Base-by-base conservation (phyloP, 2,113 vertebrate species). In the Festucalex cinctus region DNA sequence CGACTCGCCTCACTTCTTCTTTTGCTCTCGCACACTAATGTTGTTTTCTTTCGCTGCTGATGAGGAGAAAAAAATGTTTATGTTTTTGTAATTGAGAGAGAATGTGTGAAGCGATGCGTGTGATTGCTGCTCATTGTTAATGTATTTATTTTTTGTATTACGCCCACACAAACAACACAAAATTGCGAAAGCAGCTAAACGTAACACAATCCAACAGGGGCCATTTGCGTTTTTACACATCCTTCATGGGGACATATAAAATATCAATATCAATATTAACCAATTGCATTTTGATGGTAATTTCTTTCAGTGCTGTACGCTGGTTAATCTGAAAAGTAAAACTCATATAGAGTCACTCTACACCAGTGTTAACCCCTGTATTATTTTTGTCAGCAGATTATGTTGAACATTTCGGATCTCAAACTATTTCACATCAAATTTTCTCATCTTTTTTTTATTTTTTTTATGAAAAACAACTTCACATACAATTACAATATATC, bases 201-300 rank as follows among this genome's bases (percentile, higher is more conserved):
- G 2, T 78, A 80, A 76, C 73, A 76, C 65, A 81, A 78, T 60
- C 70, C 32, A 65, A 68, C 43, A 20, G 65, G 48, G 54, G 17
- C 48, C 9, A 49, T 49, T n/a, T 57, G 26, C 17, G 24, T 9
- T 9, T 9, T 13, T 12, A 24, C 22, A 7, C 3, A 9, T 57
- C 26, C 14, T 56, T 56, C 24, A 6, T 17, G 10, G 2, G 28
- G 22, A 24, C 22, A 13, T 26, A 12, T 1, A 9, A 5, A 26
- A 54, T 24, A 14, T 24, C 22, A 24, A 28, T 56, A 24, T 32
- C 53, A 56, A 28, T 56, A 24, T 32, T 24, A 56, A 28, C 28
- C 5, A 53, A 49, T 49, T 17, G 17, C 5, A n/a, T 6, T 12
- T n/a, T 9, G 6, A 3, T 8, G 48, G 19, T 9, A 48, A 16